These are phyloP conservation scores for Phoenicopterus ruber DNA, from an alignment of 2,113 vertebrate genomes.

Conservation along the genomic window DNA sequence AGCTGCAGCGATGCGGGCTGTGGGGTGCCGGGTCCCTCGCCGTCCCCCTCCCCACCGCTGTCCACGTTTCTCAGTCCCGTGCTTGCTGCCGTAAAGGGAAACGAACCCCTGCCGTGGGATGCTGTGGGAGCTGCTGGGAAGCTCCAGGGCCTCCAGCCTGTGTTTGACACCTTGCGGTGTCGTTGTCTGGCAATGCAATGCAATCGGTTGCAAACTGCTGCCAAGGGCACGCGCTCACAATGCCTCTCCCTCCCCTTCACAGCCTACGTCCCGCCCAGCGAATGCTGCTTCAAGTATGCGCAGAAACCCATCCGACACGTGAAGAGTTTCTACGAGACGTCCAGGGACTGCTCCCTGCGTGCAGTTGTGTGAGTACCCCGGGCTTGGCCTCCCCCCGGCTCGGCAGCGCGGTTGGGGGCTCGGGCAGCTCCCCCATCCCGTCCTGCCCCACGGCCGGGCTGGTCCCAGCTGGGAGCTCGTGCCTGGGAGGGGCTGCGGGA, in stretches of 20 bases:
- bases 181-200: rapidly evolving
- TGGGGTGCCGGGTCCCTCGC: not conserved
- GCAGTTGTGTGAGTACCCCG: conserved; percentile 25
- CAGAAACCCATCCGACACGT: not conserved
- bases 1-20: rapidly evolving
- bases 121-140: not conserved
- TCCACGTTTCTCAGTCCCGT: rapidly evolving
- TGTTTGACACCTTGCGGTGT: rapidly evolving
- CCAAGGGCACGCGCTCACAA: rapidly evolving
- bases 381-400: not conserved
- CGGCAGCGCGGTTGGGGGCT: rapidly evolving
- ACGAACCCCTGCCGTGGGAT: rapidly evolving
- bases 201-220: not conserved
- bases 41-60: not conserved
- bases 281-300: not conserved
- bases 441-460: not conserved
- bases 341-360: not conserved
- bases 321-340: not conserved
- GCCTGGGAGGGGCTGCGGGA: too few relatives aligned
- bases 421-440: not conserved
- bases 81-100: not conserved
- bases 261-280: not conserved
- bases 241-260: not conserved
- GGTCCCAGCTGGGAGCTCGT: not conserved
- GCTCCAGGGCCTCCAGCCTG: not conserved